Evolutionary conservation across 2,113 vertebrate genomes (phyloP).

Genomic region (Caloenas nicobarica): DNA sequence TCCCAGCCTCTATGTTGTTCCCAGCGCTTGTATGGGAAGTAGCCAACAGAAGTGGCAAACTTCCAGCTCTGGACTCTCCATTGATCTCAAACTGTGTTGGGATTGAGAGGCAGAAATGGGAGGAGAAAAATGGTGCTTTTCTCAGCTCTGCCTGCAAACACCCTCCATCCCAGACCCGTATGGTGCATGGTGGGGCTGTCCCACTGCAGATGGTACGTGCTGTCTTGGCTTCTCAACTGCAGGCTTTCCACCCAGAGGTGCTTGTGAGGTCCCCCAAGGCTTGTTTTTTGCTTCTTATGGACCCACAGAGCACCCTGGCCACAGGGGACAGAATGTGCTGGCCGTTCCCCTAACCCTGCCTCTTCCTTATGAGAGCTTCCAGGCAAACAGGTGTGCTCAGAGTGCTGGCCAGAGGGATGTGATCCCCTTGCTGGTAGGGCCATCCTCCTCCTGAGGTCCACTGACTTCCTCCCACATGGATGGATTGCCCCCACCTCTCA

Average conservation of each 20-base stretch:
- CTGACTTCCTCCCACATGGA: not conserved
- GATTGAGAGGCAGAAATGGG: not conserved
- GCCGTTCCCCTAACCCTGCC: not conserved
- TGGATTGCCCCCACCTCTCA: not conserved
- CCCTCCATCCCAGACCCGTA: not conserved
- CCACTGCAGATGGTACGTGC: not conserved
- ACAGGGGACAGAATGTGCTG: not conserved
- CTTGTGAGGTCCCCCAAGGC: not conserved
- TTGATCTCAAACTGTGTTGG: not conserved
- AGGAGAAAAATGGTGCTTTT: not conserved
- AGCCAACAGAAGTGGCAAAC: not conserved
- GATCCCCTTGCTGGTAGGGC: rapidly evolving
- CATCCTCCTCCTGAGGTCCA: not conserved
- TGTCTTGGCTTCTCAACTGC: not conserved
- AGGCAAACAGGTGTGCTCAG: not conserved
- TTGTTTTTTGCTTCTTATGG: not conserved
- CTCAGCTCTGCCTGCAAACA: not conserved
- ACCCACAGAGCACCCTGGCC: not conserved
- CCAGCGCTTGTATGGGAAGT: not conserved
- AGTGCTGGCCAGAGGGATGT: not conserved
- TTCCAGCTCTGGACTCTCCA: not conserved
- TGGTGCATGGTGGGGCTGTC: not conserved
- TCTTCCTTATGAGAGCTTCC: not conserved
- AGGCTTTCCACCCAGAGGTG: not conserved
- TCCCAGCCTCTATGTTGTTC: rapidly evolving